A percentile compares a stretch with the other conserved stretches of the same genome.
These are phyloP conservation scores for Gymnopithys bicolor DNA, from an alignment of 2,797 vertebrate genomes.

Conservation along the genomic window DNA sequence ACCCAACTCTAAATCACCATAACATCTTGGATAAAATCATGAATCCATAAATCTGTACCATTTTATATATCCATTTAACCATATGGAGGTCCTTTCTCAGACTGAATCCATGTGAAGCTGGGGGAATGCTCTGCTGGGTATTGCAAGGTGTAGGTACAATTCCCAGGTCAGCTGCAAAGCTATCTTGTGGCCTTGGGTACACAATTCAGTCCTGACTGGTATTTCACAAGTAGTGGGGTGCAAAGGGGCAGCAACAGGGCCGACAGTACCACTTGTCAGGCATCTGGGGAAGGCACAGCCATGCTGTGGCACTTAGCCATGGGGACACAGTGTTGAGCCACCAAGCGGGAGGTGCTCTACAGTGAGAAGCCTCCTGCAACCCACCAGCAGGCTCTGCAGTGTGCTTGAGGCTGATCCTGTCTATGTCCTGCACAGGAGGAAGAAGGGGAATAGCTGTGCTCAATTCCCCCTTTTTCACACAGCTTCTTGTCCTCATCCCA, in stretches of 20 bases:
- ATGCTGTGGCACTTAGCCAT: rapidly evolving
- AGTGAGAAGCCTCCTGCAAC: background rate
- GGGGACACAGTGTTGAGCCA: rapidly evolving
- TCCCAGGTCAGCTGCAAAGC: background rate
- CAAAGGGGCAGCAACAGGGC: background rate
- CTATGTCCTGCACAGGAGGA: background rate
- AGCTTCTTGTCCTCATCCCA: background rate
- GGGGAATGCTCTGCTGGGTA: background rate
- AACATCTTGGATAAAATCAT: background rate
- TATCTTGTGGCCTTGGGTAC: background rate
- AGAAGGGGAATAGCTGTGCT: background rate
- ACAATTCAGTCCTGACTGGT: background rate
- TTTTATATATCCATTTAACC: background rate
- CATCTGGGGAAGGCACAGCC: background rate
- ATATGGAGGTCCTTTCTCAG: background rate
- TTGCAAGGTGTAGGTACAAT: rapidly evolving
- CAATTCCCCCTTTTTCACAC: background rate
- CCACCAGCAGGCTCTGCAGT: background rate
- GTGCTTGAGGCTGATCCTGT: rapidly evolving
- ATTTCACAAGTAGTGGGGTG: background rate
- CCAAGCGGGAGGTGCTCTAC: background rate
- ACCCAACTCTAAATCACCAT: constrained; percentile 3
- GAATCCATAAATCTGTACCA: background rate
- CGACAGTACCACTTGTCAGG: background rate
- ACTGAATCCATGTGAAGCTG: background rate